Evolutionary conservation across 2,888 invertebrate genomes (phyloP).

Genomic region (Hipparchia semele): DNA sequence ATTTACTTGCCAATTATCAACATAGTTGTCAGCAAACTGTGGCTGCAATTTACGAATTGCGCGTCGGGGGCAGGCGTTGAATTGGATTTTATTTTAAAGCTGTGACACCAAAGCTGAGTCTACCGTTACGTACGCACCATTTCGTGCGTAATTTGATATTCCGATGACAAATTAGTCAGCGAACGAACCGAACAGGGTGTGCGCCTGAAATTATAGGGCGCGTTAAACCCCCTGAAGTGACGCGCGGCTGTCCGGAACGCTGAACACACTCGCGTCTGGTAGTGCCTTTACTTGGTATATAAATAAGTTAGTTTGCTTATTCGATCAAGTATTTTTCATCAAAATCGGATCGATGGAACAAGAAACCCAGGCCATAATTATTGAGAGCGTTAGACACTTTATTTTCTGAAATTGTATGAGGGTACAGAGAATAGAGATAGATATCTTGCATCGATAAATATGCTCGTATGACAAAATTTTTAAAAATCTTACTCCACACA

Average conservation of each 20-base stretch:
- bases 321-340: too few species aligned
- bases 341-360: not conserved
- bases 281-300: not conserved
- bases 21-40: constrained; percentile 55
- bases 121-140: constrained; percentile 77
- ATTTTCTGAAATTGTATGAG: too few species aligned
- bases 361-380: not conserved
- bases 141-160: constrained; percentile 81
- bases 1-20: constrained; percentile 66
- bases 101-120: constrained; percentile 64
- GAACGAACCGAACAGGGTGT: constrained; percentile 58
- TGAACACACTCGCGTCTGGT: not conserved
- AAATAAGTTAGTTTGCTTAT: not conserved
- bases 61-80: constrained; percentile 60
- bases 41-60: constrained; percentile 58
- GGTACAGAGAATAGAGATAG: too few species aligned
- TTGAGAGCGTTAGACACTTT: not conserved
- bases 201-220: constrained; percentile 74
- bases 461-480: too few species aligned
- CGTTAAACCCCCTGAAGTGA: constrained; percentile 30
- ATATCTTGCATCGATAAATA: too few species aligned
- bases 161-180: constrained; percentile 80
- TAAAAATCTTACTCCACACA: too few species aligned
- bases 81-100: constrained; percentile 77
- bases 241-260: constrained; percentile 22